These are phyloP conservation scores for Drosophila triauraria DNA, from an alignment of 1,140 invertebrate species.

Conservation along the genomic window DNA sequence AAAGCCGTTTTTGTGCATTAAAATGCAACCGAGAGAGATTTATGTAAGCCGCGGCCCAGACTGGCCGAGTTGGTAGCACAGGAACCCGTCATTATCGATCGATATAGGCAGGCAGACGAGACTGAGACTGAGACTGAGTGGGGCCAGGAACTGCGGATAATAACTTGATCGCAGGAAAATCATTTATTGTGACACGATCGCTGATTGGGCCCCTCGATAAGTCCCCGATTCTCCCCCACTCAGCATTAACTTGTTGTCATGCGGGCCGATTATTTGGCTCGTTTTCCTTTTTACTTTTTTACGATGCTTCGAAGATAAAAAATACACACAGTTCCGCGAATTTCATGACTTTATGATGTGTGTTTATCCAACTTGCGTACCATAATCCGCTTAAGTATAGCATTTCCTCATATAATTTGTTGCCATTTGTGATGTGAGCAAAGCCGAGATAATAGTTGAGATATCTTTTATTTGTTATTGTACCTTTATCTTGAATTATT, in stretches of 20 bases:
- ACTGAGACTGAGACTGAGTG: conserved; percentile 21
- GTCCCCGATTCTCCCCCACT: conserved; percentile 13
- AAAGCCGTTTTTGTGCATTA: conserved; percentile 36
- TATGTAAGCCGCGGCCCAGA: conserved; percentile 62
- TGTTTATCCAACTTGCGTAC: conserved; percentile 2
- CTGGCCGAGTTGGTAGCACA: conserved; percentile 64
- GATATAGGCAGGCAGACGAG: conserved; percentile 48
- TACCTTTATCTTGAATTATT: neutral
- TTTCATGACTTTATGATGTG: conserved; percentile 29
- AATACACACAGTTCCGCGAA: conserved; percentile 18
- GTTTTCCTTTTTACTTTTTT: conserved; percentile 3
- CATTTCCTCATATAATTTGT: conserved; percentile 29
- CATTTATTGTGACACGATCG: conserved; percentile 80
- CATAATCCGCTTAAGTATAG: conserved; percentile 15
- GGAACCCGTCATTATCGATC: conserved; percentile 76
- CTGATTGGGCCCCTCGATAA: conserved; percentile 34
- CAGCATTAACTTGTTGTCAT: conserved; percentile 49
- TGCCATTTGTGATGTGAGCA: conserved; percentile 6
- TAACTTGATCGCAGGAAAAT: conserved; percentile 78
- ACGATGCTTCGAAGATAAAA: conserved; percentile 15
- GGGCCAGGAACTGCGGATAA: conserved; percentile 58
- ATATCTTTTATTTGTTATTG: neutral
- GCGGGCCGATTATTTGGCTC: conserved; percentile 26
- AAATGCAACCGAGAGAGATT: conserved; percentile 63
- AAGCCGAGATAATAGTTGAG: conserved; percentile 4